A percentile compares a stretch with the other conserved stretches of the same genome.
phyloP scores from a whole-genome alignment of 2,888 invertebrate genomes.

The Stramonita haemastoma region DNA sequence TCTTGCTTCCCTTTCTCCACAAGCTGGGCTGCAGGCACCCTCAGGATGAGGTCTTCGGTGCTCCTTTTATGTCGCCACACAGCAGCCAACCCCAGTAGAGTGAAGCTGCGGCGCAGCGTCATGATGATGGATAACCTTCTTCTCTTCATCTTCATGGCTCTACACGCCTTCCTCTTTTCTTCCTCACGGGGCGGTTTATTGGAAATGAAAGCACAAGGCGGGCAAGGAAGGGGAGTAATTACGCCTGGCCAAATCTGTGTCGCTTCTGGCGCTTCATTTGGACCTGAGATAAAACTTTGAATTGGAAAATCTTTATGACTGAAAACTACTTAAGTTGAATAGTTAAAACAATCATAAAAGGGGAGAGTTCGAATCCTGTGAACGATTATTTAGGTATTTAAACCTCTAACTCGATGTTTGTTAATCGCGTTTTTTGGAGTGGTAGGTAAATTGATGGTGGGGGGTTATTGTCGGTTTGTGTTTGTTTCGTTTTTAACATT shows the following conservation, averaged over 20 bases:
- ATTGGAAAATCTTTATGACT: no score
- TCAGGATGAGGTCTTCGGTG: conserved; percentile 11
- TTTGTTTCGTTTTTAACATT: no score
- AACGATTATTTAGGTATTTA: no score
- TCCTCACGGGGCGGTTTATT: background rate
- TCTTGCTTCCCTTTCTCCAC: background rate
- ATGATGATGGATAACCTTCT: conserved; percentile 13
- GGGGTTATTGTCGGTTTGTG: no score
- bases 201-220: background rate
- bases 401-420: no score
- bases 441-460: no score
- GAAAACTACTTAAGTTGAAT: no score
- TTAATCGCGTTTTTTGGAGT: no score
- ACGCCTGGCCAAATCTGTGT: background rate
- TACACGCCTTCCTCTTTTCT: background rate
- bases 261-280: background rate
- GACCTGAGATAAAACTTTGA: background rate
- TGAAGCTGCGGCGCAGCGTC: background rate
- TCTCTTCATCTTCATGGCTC: background rate
- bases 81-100: background rate
- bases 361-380: no score
- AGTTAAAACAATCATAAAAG: no score
- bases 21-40: background rate
- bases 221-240: background rate
- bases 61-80: conserved; percentile 12